Evolutionary conservation across 2,797 vertebrate genomes (phyloP).

Genomic region (Manis pentadactyla): DNA sequence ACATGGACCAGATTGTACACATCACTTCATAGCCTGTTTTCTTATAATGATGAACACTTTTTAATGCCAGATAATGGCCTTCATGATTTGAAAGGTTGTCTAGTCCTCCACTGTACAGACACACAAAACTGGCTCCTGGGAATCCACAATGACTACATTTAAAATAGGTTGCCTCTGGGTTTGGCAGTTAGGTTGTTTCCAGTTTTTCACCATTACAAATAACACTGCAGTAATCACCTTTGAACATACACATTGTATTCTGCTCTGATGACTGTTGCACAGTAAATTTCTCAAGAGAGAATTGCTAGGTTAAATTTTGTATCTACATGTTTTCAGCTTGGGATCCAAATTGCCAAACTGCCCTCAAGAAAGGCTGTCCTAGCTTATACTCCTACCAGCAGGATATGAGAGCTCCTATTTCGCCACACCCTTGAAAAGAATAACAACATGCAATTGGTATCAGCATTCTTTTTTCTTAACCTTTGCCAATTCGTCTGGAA

Average conservation of each 20-base stretch:
- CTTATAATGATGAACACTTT: neutral
- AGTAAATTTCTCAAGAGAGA: neutral
- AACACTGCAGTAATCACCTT: neutral
- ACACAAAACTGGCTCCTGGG: neutral
- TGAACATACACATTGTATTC: neutral
- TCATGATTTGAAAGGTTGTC: neutral
- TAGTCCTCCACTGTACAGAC: neutral
- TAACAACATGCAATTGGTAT: constrained; percentile 38
- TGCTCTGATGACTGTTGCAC: neutral
- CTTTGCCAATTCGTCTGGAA: constrained; percentile 43
- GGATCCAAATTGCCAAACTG: neutral
- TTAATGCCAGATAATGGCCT: neutral
- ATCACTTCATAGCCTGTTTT: neutral
- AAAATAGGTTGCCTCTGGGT: neutral
- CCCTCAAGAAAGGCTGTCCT: neutral
- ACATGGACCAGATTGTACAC: neutral
- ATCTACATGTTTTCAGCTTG: neutral
- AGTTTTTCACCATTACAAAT: neutral
- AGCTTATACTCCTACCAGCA: neutral
- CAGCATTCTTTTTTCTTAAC: neutral
- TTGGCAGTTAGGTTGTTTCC: neutral
- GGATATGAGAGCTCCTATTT: constrained; percentile 30
- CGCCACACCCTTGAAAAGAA: constrained; percentile 43
- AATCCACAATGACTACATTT: neutral
- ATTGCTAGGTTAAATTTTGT: neutral